These are phyloP conservation scores for Spondyliosoma cantharus DNA, from an alignment of 2,797 vertebrate species.

Conservation along the genomic window DNA sequence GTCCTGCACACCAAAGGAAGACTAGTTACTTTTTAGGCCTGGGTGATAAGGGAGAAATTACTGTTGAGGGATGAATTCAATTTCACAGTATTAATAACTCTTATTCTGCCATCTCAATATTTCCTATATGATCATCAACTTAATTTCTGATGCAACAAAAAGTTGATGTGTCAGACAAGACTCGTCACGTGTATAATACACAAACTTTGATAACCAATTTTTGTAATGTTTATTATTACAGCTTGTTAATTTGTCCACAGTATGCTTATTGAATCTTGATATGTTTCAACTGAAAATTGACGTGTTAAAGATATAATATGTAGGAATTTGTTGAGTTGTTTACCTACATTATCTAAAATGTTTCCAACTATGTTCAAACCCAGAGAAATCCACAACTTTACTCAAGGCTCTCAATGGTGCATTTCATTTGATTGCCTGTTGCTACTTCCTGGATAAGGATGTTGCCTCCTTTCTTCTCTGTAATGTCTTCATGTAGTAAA, in stretches of 20 bases:
- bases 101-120: background rate
- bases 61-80: slow-evolving; percentile 2
- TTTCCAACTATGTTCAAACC: too few species aligned
- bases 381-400: too few species aligned
- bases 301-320: too few species aligned
- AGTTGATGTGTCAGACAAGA: background rate
- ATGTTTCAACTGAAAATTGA: background rate
- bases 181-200: background rate
- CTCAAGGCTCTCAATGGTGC: too few species aligned
- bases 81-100: background rate
- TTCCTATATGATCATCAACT: background rate
- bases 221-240: too few species aligned
- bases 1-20: slow-evolving; percentile 26
- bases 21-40: slow-evolving; percentile 16
- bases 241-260: background rate
- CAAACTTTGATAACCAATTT: background rate
- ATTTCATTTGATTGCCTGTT: too few species aligned
- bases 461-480: too few species aligned
- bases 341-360: too few species aligned
- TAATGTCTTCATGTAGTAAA: too few species aligned
- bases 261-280: background rate
- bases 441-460: too few species aligned
- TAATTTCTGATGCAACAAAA: background rate
- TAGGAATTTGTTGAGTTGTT: too few species aligned
- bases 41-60: background rate